Evolutionary conservation across 2,888 invertebrate genomes (phyloP).

Genomic region (Pyralis farinalis): DNA sequence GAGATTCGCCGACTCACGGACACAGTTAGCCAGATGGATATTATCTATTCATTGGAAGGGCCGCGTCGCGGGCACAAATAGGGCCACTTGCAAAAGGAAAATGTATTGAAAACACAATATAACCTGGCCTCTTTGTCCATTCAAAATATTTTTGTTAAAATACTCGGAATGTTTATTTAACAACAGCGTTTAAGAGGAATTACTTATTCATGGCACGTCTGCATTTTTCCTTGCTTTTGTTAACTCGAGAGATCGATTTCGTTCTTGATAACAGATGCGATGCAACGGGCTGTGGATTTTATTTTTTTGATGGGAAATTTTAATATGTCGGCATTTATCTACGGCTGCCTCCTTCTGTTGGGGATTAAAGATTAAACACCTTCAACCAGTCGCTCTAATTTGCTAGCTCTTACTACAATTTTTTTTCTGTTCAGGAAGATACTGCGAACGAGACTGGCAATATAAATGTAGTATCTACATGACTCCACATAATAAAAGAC

Average conservation of each 20-base stretch:
- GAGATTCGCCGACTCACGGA: slow-evolving; percentile 67
- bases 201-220: slow-evolving; percentile 66
- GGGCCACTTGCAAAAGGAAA: slow-evolving; percentile 70
- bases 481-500: too few species aligned
- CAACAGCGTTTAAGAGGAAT: slow-evolving; percentile 66
- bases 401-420: too few species aligned
- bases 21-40: slow-evolving; percentile 65
- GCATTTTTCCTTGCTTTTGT: slow-evolving; percentile 56
- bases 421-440: too few species aligned
- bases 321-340: slow-evolving; percentile 7
- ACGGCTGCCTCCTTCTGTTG: not conserved
- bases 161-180: slow-evolving; percentile 59
- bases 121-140: slow-evolving; percentile 64
- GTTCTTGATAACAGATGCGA: slow-evolving; percentile 29
- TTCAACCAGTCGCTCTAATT: too few species aligned
- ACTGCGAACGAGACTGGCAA: too few species aligned
- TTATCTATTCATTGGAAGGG: slow-evolving; percentile 70
- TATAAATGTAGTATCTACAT: too few species aligned
- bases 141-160: slow-evolving; percentile 55
- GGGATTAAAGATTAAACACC: too few species aligned
- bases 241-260: slow-evolving; percentile 37
- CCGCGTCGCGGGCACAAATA: slow-evolving; percentile 58
- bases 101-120: slow-evolving; percentile 77
- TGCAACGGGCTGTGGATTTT: slow-evolving; percentile 30
- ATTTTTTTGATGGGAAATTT: slow-evolving; percentile 13